phyloP scores from a whole-genome alignment of 2,888 invertebrate species.

The Temnothorax ravouxi region DNA sequence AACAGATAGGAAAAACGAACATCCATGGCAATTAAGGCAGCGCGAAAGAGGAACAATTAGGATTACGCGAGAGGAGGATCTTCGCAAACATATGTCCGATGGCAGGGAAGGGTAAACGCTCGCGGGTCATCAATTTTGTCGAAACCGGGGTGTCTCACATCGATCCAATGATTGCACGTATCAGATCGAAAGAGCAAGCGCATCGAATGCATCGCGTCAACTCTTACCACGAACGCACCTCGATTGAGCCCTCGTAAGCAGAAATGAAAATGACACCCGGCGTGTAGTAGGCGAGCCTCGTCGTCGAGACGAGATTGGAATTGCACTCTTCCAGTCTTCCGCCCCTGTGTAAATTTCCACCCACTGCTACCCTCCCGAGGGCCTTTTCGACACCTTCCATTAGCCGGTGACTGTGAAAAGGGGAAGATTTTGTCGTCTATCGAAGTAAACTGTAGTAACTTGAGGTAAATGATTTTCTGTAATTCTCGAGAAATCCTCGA shows the following conservation, averaged over 20 bases:
- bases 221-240: conserved; percentile 44
- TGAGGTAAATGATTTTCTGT: conserved; percentile 48
- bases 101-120: conserved; percentile 5
- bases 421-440: conserved; percentile 73
- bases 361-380: conserved; percentile 68
- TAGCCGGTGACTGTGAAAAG: conserved; percentile 71
- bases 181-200: not conserved
- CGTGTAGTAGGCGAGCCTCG: conserved; percentile 64
- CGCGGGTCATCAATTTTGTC: not conserved
- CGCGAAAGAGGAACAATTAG: not conserved
- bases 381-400: conserved; percentile 77
- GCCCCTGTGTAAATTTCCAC: conserved; percentile 74
- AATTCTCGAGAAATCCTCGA: conserved; percentile 45
- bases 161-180: conserved; percentile 13
- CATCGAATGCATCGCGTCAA: conserved; percentile 13
- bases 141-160: conserved; percentile 8
- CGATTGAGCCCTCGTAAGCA: conserved; percentile 49
- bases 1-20: not conserved
- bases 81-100: not conserved
- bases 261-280: conserved; percentile 75
- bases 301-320: conserved; percentile 74
- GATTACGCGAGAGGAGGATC: not conserved
- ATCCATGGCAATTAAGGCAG: not conserved
- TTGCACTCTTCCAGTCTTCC: conserved; percentile 53
- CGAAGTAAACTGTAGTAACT: conserved; percentile 67